Base-by-base conservation (phyloP, 2,797 vertebrate species). In the Callimico goeldii region DNA sequence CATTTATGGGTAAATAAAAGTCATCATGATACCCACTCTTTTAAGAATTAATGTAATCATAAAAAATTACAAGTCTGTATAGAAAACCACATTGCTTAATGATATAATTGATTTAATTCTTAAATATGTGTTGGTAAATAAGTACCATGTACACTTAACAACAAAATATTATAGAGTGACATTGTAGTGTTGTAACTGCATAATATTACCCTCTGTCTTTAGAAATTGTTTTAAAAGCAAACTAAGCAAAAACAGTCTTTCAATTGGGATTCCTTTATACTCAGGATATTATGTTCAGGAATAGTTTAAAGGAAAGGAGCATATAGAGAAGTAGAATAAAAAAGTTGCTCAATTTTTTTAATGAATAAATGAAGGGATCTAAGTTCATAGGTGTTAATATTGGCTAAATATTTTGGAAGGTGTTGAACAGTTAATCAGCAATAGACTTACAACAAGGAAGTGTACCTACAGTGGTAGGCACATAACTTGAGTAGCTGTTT, bases 71-170 rank as follows among this genome's bases (percentile, higher is more conserved):
- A 83, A 89, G 1, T 43, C 58, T 58, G 7, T 39, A 36, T 33
- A 86, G 55, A 87, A 95, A 79, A 81, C 70, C 26, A 70, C 57
- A 85, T 10, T 86, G 41, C 48, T 95, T 86, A 70, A 55, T 89
- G n/a, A 70, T n/a, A 75, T 19, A 77, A 86, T 82, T 72, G 30
- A 70, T 86, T 89, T 87, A 48, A 86, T 4, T 77, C 70, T 79
- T 72, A 82, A 86, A 22, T 43, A 39, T 46, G 33, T 93, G 8
- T 82, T 30, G 12, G 28, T 75, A 55, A 95, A 24, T 58, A 91
- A 20, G 48, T 82, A 15, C 39, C 48, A 6, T 77, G n/a, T 82
- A 86, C 33, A 75, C 22, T 79, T 76, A 75, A 83, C 28, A 55
- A 79, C 28, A 91, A 73, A 48, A 30, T 46, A 39, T 26, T 43